phyloP scores from a whole-genome alignment of 2,888 invertebrate species.

The Hyalella azteca region DNA sequence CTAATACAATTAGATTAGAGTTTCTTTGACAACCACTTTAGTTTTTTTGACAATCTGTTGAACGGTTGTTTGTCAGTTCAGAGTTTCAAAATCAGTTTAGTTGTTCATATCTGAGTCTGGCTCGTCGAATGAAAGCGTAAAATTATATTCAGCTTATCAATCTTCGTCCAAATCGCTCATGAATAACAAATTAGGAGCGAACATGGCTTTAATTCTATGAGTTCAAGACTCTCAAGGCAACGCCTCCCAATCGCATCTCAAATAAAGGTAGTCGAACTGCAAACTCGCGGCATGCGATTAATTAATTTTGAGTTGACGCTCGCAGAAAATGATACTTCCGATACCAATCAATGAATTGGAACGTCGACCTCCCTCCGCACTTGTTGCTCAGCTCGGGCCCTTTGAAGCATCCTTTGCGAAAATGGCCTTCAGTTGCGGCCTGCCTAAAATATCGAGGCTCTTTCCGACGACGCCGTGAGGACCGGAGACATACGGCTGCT shows the following conservation, averaged over 20 bases:
- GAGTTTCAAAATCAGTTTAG: no score
- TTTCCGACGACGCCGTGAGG: background rate
- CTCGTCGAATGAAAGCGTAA: no score
- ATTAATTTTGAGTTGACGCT: background rate
- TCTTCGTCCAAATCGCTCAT: no score
- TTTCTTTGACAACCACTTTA: no score
- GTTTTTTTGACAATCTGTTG: no score
- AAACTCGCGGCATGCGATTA: background rate
- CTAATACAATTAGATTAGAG: no score
- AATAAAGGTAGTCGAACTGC: background rate
- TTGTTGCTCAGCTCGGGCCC: constrained; percentile 7
- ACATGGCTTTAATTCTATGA: no score
- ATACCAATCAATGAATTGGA: constrained; percentile 12
- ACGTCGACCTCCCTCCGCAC: constrained; percentile 15
- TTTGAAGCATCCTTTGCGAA: constrained; percentile 20
- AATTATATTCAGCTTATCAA: no score
- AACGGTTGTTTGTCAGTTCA: no score
- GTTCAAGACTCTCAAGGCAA: no score
- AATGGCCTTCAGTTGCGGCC: background rate
- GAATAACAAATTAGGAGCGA: no score
- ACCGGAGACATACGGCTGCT: constrained; percentile 6
- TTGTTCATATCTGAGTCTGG: no score
- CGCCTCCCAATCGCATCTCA: background rate
- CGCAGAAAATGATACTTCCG: background rate
- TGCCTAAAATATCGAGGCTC: constrained; percentile 16